Evolutionary conservation across 2,797 vertebrate genomes (phyloP), one percentile per base, ranked within the genome.

Genomic region (Ctenopoma multispine): DNA sequence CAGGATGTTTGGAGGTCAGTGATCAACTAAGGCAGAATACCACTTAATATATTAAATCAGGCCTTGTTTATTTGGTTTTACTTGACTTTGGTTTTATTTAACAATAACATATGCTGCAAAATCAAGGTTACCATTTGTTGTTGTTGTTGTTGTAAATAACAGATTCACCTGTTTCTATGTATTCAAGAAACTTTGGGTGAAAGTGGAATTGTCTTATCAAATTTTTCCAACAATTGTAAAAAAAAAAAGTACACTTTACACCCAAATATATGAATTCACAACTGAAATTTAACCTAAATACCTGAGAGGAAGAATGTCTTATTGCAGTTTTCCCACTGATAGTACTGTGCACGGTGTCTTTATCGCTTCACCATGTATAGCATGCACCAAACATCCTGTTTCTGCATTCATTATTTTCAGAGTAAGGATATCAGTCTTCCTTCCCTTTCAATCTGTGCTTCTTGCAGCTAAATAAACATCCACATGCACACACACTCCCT

Each of bases 321-420:
- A 9, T n/a, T 63, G 7, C 64, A 38, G 57, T 49, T n/a, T 24
- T 69, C 53, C 60, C 36, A 18, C 61, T 50, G 51, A 66, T 24
- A 20, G 3, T 6, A 8, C 47, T 48, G 29, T 50, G 54, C 43
- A 80, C 71, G 70, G 15, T 60, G 41, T 60, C 15, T 59, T 79
- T 78, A 89, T 86, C 81, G 73, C 55, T 43, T 81, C 69, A 54
- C 76, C 57, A 73, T 69, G 64, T 51, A 29, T 24, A 31, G 56
- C 63, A 31, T 53, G n/a, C 51, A 81, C 63, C 82, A 92, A 91
- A 92, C 93, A 93, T 94, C 93, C 93, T 94, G 91, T 92, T 93
- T 89, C 84, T 82, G 66, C 69, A 51, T 78, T 87, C 81, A 70
- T 79, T 84, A 88, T 89, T 84, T 85, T 83, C 70, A 83, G 83